These are phyloP conservation scores for Cotesia chilonis DNA, from an alignment of 1,140 invertebrate species.

Conservation along the genomic window DNA sequence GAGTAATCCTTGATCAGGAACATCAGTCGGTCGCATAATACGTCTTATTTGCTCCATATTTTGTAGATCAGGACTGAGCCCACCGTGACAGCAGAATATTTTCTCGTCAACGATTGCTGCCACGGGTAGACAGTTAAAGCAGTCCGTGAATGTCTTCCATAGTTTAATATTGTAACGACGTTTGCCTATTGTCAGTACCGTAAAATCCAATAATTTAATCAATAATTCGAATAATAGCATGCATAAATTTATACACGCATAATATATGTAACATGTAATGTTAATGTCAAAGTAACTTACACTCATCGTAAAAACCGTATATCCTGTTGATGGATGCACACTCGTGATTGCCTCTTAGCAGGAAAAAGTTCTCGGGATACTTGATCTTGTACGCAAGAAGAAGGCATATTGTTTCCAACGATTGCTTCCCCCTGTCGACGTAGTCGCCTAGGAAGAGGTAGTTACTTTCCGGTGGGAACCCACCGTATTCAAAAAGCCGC, in stretches of 20 bases:
- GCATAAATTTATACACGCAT: background rate
- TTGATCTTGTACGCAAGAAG: constrained; percentile 96
- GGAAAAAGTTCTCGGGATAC: constrained; percentile 90
- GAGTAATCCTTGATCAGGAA: constrained; percentile 74
- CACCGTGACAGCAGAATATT: constrained; percentile 98
- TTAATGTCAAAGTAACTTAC: constrained; percentile 53
- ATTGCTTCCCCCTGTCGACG: constrained; percentile 87
- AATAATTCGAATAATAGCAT: background rate
- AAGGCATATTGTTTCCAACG: constrained; percentile 90
- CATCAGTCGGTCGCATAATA: constrained; percentile 76
- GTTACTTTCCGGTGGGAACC: constrained; percentile 99
- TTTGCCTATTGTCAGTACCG: constrained; percentile 65
- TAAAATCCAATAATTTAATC: constrained; percentile 18
- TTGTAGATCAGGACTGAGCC: constrained; percentile 86
- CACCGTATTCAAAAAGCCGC: constrained; percentile 98
- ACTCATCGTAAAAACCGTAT: constrained; percentile 98
- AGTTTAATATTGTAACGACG: constrained; percentile 96
- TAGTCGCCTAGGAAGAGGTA: constrained; percentile 96
- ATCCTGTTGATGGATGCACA: constrained; percentile 95
- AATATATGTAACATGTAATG: background rate
- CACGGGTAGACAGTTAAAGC: constrained; percentile 98
- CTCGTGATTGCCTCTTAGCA: constrained; percentile 85
- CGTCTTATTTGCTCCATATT: constrained; percentile 73
- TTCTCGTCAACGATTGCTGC: constrained; percentile 97
- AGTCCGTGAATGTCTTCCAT: constrained; percentile 99